These are phyloP conservation scores for Lophius piscatorius DNA, from an alignment of 2,113 vertebrate genomes.

Conservation along the genomic window DNA sequence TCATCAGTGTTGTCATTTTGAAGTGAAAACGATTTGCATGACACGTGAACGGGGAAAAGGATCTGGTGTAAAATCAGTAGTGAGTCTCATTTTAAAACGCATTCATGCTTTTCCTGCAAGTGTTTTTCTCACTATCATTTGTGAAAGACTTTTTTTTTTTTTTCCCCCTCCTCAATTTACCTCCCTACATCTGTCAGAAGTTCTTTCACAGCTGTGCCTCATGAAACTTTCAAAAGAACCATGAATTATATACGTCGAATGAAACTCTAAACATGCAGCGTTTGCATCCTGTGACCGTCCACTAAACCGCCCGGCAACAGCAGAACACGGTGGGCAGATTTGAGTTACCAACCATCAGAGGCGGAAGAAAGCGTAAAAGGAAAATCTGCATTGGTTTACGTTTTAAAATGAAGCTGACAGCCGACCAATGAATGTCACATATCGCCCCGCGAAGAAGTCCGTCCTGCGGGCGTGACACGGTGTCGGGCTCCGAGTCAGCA, in stretches of 20 bases:
- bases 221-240: conserved; percentile 54
- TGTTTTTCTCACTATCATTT: neutral
- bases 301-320: too few species aligned
- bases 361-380: conserved; percentile 10
- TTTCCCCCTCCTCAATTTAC: conserved; percentile 21
- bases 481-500: too few species aligned
- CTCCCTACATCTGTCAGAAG: neutral
- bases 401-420: conserved; percentile 2
- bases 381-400: neutral
- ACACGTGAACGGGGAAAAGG: too few species aligned
- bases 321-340: conserved; percentile 1
- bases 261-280: conserved; percentile 29
- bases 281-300: conserved; percentile 1
- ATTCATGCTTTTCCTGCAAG: too few species aligned
- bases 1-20: too few species aligned
- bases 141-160: neutral
- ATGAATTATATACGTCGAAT: conserved; percentile 54
- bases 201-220: conserved; percentile 9
- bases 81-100: too few species aligned
- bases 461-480: too few species aligned
- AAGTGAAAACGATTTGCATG: too few species aligned
- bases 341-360: neutral
- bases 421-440: conserved; percentile 21
- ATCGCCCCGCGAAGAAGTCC: too few species aligned
- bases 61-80: too few species aligned